These are phyloP conservation scores for Heliothis peltigera DNA, from an alignment of 2,888 invertebrate species.

Conservation along the genomic window DNA sequence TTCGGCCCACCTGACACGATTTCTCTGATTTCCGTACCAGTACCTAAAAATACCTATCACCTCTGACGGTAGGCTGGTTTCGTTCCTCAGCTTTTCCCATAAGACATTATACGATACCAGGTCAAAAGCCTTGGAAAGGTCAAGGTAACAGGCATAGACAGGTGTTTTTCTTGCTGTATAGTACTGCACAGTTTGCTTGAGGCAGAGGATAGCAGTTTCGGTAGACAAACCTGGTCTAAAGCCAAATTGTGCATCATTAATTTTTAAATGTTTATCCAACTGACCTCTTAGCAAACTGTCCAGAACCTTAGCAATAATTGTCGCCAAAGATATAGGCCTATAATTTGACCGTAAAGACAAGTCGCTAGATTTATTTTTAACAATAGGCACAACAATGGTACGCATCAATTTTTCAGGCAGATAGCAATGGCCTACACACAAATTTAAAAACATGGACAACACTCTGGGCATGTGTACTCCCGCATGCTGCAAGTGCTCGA, in stretches of 20 bases:
- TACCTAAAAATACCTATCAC: background rate
- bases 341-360: too few relatives aligned
- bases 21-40: background rate
- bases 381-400: too few relatives aligned
- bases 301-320: background rate
- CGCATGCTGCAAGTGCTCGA: constrained; percentile 14
- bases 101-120: background rate
- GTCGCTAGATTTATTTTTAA: too few relatives aligned
- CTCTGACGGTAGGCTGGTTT: background rate
- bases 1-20: background rate
- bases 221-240: too few relatives aligned
- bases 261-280: background rate
- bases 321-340: background rate
- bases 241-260: too few relatives aligned
- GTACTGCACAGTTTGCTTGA: constrained; percentile 6
- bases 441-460: background rate
- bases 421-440: background rate
- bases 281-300: constrained; percentile 1
- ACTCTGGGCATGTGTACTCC: constrained; percentile 3
- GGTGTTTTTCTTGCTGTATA: constrained; percentile 2
- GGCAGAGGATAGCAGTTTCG: constrained; percentile 3
- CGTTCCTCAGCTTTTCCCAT: background rate
- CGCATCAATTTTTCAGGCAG: constrained; percentile 1
- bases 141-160: background rate
- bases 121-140: background rate